Base-by-base conservation (phyloP, 2,113 vertebrate species). In the Cryptomyrus ogoouensis region DNA sequence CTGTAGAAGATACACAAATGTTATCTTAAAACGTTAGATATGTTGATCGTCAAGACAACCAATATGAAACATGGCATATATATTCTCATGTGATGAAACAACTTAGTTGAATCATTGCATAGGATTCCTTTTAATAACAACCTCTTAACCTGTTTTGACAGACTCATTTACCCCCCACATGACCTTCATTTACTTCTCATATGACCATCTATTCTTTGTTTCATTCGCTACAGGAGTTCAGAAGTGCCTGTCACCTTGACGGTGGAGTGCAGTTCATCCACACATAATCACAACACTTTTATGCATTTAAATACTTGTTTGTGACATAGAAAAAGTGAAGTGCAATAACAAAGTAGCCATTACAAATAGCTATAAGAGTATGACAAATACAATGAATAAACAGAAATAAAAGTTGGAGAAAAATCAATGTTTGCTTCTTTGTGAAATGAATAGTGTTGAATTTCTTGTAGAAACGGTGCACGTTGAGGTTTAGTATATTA, bases 211-310 rank as follows among this genome's bases (percentile, higher is more conserved):
- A n/a, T 89, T 50, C 13, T 42, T 15, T 83, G 50, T 53, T 27
- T 83, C 35, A 44, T 50, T 50, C 83, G 15, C 17, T 52, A 52
- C 66, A 50, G 46, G 66, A 27, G 15, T 13, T 31, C 46, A 31
- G 50, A 62, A 42, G 47, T 24, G 10, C 49, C 53, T 66, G 86
- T 39, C 50, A 85, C 0, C 49, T 50, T 74, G 66, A 70, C 6
- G 27, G 42, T 44, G 21, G 77, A 83, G 77, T 27, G 42, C 47
- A 46, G 83, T 91, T 90, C 83, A 89, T 90, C 58, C 84, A 70
- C 46, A n/a, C 66, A 58, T 91, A 93, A 92, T 91, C 86, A 80
- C 86, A 17, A 80, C 42, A 89, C 70, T 74, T 90, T 62, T 44
- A 89, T 53, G 83, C 7, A 89, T 58, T 53, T 88, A 74, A 87